A percentile compares a stretch with the other conserved stretches of the same genome.
Conservation (phyloP, 2,113 vertebrate species). For the Hemicordylus capensis region DNA sequence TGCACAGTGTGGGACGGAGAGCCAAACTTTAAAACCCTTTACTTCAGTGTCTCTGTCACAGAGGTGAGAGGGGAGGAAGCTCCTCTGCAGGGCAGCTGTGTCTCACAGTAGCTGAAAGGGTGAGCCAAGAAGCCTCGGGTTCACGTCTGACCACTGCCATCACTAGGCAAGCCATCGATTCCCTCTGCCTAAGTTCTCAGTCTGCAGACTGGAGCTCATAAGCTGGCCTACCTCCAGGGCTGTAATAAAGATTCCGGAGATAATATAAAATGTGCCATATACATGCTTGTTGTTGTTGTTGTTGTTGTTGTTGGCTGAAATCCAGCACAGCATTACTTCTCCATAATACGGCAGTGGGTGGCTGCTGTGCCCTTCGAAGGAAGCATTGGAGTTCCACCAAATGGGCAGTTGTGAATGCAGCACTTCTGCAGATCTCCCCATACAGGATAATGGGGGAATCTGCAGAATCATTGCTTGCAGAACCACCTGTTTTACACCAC, state of each 20-base stretch:
- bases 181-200: background rate
- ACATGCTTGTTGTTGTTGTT: too few species aligned
- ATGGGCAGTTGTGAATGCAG: too few species aligned
- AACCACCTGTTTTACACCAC: too few species aligned
- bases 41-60: constrained; percentile 39
- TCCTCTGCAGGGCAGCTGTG: background rate
- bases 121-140: background rate
- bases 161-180: background rate
- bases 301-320: too few species aligned
- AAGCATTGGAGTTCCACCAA: too few species aligned
- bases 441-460: too few species aligned
- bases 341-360: too few species aligned
- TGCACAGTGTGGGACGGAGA: constrained; percentile 51
- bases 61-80: background rate
- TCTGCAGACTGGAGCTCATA: background rate
- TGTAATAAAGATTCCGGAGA: background rate
- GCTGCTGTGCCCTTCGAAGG: too few species aligned
- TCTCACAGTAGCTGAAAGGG: background rate
- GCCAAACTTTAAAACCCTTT: constrained; percentile 60
- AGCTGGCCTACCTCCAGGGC: background rate
- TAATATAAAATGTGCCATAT: background rate
- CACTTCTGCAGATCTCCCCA: too few species aligned
- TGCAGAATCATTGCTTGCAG: too few species aligned
- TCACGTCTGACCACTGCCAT: background rate
- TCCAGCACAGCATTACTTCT: too few species aligned